Percentiles rank a stretch among this genome's conserved stretches.
phyloP scores from a whole-genome alignment of 2,888 invertebrate species.

The Ptilodon capucinus region DNA sequence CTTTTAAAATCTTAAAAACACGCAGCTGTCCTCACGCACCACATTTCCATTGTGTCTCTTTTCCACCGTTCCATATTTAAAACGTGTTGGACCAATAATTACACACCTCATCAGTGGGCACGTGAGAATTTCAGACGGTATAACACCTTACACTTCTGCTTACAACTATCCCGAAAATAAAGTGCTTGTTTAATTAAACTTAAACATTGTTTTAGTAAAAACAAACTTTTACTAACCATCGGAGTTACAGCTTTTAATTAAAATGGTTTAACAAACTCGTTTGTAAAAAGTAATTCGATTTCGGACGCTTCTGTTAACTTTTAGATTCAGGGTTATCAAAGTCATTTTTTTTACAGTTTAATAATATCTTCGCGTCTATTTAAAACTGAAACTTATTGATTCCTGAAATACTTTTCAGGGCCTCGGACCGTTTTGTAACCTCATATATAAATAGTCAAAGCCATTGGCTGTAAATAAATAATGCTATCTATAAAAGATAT shows the following conservation, averaged over 20 bases:
- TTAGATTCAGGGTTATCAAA: too few relatives aligned
- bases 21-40: neutral
- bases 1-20: neutral
- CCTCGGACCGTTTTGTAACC: too few relatives aligned
- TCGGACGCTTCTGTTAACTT: too few relatives aligned
- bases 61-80: slow-evolving; percentile 28
- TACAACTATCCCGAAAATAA: neutral
- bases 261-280: neutral
- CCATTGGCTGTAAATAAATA: too few relatives aligned
- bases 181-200: slow-evolving; percentile 7
- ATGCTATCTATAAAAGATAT: too few relatives aligned
- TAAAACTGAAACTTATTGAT: too few relatives aligned
- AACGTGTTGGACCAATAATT: slow-evolving; percentile 35
- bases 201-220: neutral
- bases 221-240: neutral
- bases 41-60: slow-evolving; percentile 24
- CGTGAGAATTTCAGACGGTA: slow-evolving; percentile 22
- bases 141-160: too few relatives aligned
- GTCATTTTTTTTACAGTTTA: too few relatives aligned
- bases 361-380: too few relatives aligned
- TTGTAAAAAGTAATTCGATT: neutral
- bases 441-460: too few relatives aligned
- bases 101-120: slow-evolving; percentile 21
- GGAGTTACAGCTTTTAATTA: neutral
- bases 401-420: too few relatives aligned